Evolutionary conservation across 2,888 invertebrate species (phyloP), one percentile per base, ranked within the genome.

Genomic region (Lasioglossum oenotherae): DNA sequence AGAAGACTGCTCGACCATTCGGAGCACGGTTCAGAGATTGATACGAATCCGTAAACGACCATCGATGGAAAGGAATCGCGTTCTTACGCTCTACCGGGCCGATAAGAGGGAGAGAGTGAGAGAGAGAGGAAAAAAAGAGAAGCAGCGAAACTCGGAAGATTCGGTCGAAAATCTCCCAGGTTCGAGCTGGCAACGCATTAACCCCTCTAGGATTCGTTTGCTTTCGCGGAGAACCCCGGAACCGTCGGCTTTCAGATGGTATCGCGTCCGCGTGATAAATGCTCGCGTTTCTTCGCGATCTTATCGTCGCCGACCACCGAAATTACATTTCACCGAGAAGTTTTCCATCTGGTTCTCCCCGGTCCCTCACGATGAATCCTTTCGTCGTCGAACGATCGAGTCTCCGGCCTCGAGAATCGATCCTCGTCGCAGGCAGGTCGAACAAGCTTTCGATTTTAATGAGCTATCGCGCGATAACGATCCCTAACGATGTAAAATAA

Each of bases 21-120:
- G 57, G 53, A 67, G 67, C 46, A 27, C 77, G 71, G 84, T 76
- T 49, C 4, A 80, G 80, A 72, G 80, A 79, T 60, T 49, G 85
- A 91, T 87, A 85, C 78, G 84, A 81, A 81, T 86, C 80, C 79
- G 88, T 72, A 85, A 82, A 79, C 64, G 79, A 78, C 74, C 79
- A 75, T 79, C 74, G 77, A 44, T 38, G 81, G 38, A 85, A 84
- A 67, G 57, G 74, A 57, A 79, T 64, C 67, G 74, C 35, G 64
- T 27, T 16, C 53, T 67, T n/a, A 41, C 19, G 53, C 64, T 31
- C 64, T 16, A 16, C 31, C 57, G 53, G n/a, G 38, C 31, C 16
- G 77, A 76, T 67, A 77, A 67, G 23, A 44, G 35, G 19, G 60
- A 27, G 60, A 5, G 27, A 60, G 53, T 10, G 44, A 44, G 44